Percentiles rank a stretch among this genome's conserved stretches.
These are phyloP conservation scores for Agrochola lota DNA, from an alignment of 2,888 invertebrate genomes.

Conservation along the genomic window DNA sequence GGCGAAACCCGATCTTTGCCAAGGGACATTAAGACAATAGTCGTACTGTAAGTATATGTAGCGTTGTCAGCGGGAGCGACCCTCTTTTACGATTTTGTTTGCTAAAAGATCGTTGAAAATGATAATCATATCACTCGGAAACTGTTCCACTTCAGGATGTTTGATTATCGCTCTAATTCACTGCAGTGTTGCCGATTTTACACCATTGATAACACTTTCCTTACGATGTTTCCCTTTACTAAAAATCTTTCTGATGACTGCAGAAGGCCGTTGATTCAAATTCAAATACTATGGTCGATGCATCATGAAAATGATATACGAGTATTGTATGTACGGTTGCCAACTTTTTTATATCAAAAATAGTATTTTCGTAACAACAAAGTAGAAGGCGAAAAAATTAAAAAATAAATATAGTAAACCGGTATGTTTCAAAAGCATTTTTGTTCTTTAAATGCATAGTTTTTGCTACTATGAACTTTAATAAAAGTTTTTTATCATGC, in stretches of 20 bases:
- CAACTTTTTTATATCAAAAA: too few relatives aligned
- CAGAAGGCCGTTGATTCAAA: neutral
- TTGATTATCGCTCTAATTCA: neutral
- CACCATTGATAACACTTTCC: neutral
- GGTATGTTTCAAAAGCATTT: too few relatives aligned
- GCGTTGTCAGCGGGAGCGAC: too few relatives aligned
- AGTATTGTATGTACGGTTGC: neutral
- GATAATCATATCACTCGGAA: conserved; percentile 3
- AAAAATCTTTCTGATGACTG: neutral
- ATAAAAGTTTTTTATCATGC: too few relatives aligned
- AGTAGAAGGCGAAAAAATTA: too few relatives aligned
- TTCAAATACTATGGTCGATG: neutral
- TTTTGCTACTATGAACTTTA: too few relatives aligned
- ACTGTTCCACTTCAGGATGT: neutral
- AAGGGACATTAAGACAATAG: too few relatives aligned
- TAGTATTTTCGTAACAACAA: too few relatives aligned
- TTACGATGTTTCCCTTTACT: neutral
- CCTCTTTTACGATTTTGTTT: conserved; percentile 24
- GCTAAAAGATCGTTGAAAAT: conserved; percentile 10
- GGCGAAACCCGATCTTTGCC: too few relatives aligned
- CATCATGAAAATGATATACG: neutral
- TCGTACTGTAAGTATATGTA: too few relatives aligned
- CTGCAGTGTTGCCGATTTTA: neutral
- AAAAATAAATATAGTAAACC: too few relatives aligned
- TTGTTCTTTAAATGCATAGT: too few relatives aligned